These are phyloP conservation scores for Spea hammondii DNA, from an alignment of 2,797 vertebrate genomes.

Conservation along the genomic window DNA sequence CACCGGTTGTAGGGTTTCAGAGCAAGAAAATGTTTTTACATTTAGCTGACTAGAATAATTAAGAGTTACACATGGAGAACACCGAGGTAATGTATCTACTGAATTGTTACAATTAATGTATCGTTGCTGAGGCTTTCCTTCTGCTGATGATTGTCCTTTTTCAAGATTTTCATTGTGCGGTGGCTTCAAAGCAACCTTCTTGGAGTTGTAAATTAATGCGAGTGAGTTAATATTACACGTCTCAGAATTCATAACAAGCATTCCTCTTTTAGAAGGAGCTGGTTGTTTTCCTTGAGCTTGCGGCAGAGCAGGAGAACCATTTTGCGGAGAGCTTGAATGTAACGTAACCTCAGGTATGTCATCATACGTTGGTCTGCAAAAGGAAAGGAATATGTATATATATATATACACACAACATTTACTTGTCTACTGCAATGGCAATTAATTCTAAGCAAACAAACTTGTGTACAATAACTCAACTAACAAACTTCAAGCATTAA, in stretches of 20 bases:
- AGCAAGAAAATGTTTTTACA: slow-evolving; percentile 50
- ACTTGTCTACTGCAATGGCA: too few relatives aligned
- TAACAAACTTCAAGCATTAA: too few relatives aligned
- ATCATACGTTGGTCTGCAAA: slow-evolving; percentile 74
- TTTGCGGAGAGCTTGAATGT: slow-evolving; percentile 64
- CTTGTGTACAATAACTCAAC: too few relatives aligned
- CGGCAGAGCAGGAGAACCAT: slow-evolving; percentile 61
- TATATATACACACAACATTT: not conserved
- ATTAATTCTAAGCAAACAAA: too few relatives aligned
- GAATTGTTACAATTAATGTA: slow-evolving; percentile 27
- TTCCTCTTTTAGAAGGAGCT: not conserved
- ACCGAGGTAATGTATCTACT: slow-evolving; percentile 55
- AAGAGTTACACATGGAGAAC: slow-evolving; percentile 50
- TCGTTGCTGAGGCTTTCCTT: slow-evolving; percentile 41
- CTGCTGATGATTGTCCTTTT: slow-evolving; percentile 53
- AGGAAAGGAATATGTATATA: not conserved
- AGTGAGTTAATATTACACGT: slow-evolving; percentile 34
- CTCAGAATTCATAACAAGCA: not conserved
- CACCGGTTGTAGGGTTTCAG: slow-evolving; percentile 50
- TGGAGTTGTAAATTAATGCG: slow-evolving; percentile 40
- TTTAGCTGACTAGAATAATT: slow-evolving; percentile 54
- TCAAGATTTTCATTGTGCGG: slow-evolving; percentile 57
- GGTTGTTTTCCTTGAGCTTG: slow-evolving; percentile 54
- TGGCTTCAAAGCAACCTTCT: slow-evolving; percentile 49
- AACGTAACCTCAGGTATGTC: slow-evolving; percentile 70